Evolutionary conservation across 2,888 invertebrate species (phyloP), one percentile per base, ranked within the genome.

Genomic region (Strigamia crassipes): DNA sequence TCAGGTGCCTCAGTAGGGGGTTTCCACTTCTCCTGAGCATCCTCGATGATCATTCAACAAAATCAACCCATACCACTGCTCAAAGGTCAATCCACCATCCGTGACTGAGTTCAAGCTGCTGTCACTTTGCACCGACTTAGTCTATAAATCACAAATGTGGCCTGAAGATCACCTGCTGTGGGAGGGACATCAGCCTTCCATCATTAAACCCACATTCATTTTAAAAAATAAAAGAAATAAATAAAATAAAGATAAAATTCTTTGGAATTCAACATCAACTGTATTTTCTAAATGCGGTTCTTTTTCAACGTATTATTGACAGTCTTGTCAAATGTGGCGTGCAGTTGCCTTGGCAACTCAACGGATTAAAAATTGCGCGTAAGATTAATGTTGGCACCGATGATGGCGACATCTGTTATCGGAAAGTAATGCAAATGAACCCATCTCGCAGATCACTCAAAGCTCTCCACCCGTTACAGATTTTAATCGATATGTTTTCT

Each of bases 361-460:
- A 73, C 27, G 73, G 27, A 73, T 73, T 73, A 31, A 73, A 31
- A 73, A 31, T 31, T 31, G 73, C 31, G 73, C 73, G 27, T 12
- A 31, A 80, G 46, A 80, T 80, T 21, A 80, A 80, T 80, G 38
- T 42, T 21, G 31, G 41, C 80, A 51, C 80, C 80, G 80, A 80
- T 80, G 80, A 80, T 80, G 38, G 80, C 80, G 46, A 18, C 80
- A 80, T 80, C 80, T 51, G 46, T 80, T 51, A 80, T 80, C 80
- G 46, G 80, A 21, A 23, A 78, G 78, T 42, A 42, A 80, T 80
- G 80, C 80, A 80, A 80, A 80, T 80, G 80, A 80, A 51, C 78
- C 78, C 78, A 34, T 78, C 38, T 31, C 78, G 21, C 13, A n/a
- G 46, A 46, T 46, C 15, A 46, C 46, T 31, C 73, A 73, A 61